Conservation (phyloP, 2,888 invertebrate genomes). For the Lymantria dispar region DNA sequence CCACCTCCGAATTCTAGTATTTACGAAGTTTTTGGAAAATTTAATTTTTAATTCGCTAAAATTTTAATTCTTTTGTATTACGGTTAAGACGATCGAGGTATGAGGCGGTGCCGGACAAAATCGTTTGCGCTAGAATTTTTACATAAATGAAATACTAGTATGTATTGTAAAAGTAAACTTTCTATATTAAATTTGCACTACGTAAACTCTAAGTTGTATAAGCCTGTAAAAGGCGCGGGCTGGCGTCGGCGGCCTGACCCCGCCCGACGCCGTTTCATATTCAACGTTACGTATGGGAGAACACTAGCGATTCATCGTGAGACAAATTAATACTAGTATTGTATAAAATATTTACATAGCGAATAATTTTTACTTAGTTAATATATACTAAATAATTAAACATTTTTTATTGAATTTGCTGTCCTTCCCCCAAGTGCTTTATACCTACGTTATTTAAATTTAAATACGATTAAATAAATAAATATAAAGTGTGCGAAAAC, state of each 20-base stretch:
- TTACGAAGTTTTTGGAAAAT: conserved; percentile 80
- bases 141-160: conserved; percentile 79
- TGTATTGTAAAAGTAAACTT: conserved; percentile 77
- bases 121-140: conserved; percentile 81
- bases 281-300: conserved; percentile 69
- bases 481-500: conserved; percentile 77
- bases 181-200: conserved; percentile 80
- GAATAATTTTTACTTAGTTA: conserved; percentile 82
- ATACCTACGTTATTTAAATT: conserved; percentile 82
- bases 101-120: conserved; percentile 79
- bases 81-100: conserved; percentile 75
- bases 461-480: conserved; percentile 79
- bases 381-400: conserved; percentile 77
- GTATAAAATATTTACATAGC: conserved; percentile 82
- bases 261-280: conserved; percentile 59
- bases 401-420: conserved; percentile 83
- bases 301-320: conserved; percentile 76
- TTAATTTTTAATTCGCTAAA: conserved; percentile 82
- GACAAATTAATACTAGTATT: conserved; percentile 79
- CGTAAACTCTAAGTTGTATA: conserved; percentile 67
- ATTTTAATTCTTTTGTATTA: conserved; percentile 81
- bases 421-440: conserved; percentile 84
- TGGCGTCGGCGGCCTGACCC: conserved; percentile 76
- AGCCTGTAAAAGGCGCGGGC: conserved; percentile 53
- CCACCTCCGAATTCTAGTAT: conserved; percentile 77